Evolutionary conservation across 2,888 invertebrate genomes (phyloP), one percentile per base, ranked within the genome.

Genomic region (Drosophila emarginata): DNA sequence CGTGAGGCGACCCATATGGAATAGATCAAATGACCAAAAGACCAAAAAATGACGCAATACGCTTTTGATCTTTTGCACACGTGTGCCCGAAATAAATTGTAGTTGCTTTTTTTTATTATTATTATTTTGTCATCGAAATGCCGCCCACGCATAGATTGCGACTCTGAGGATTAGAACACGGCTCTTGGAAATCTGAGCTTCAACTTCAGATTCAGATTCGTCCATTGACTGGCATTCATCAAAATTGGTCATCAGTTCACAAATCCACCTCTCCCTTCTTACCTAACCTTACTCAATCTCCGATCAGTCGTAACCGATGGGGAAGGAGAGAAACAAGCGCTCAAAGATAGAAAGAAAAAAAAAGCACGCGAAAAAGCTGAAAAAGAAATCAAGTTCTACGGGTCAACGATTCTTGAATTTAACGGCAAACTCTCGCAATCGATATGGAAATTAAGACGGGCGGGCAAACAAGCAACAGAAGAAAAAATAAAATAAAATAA

Each of bases 191-290:
- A 85, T 77, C 64, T 64, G 82, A 85, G 72, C 75, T 63, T 62
- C 77, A 81, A 67, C 74, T 63, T 60, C 45, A 57, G 60, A n/a
- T 67, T 39, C 39, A n/a, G n/a, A n/a, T n/a, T n/a, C 74, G 70
- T 76, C 74, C 72, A 76, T 72, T 78, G 81, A 80, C 85, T 80
- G 85, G 67, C 85, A 77, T 71, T 62, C 79, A 76, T 80, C 82
- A 80, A 61, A 73, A 77, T 62, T 18, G 59, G 54, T 62, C 51
- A 53, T 37, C 39, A 21, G 37, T 14, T 45, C 1, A 21, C 56
- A 60, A 52, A 50, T 51, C 50, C 67, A 23, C 45, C 11, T 18
- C 6, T 23, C 61, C 28, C 37, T 45, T 12, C n/a, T 56, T 68
- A 70, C 76, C 67, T 64, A 84, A 84, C 77, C 79, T 77, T 75